Conservation (phyloP, 2,888 invertebrate species). For the Erebia ligea region DNA sequence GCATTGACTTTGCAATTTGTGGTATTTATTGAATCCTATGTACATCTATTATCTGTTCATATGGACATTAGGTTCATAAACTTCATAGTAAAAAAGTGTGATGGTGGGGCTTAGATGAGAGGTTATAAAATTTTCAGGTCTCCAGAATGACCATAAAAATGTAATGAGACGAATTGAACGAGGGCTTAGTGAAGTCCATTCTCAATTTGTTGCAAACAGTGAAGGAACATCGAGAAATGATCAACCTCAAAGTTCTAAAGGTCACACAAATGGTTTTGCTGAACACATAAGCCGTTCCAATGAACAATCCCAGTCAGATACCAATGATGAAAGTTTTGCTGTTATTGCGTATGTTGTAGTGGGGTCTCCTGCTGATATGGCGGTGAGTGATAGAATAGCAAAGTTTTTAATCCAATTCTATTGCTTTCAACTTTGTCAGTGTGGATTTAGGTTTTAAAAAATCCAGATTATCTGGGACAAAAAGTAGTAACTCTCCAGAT, state of each 20-base stretch:
- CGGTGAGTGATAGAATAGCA: conserved; percentile 81
- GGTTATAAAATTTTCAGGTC: conserved; percentile 77
- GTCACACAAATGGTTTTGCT: conserved; percentile 12
- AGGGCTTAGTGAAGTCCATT: conserved; percentile 86
- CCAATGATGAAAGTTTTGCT: conserved; percentile 80
- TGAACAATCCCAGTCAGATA: conserved; percentile 27
- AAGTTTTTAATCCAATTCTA: too few relatives aligned
- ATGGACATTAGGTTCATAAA: too few relatives aligned
- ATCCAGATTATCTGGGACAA: too few relatives aligned
- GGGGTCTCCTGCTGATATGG: conserved; percentile 92
- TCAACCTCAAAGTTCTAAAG: conserved; percentile 19
- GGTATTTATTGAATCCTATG: too few relatives aligned
- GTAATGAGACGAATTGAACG: conserved; percentile 93
- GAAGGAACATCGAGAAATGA: conserved; percentile 32
- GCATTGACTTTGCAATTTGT: too few relatives aligned
- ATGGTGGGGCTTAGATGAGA: too few relatives aligned
- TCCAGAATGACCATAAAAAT: conserved; percentile 94
- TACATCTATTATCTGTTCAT: too few relatives aligned
- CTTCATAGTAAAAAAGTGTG: too few relatives aligned
- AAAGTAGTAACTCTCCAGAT: too few relatives aligned
- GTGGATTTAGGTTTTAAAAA: too few relatives aligned
- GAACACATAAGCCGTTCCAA: conserved; percentile 16
- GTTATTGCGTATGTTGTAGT: conserved; percentile 88
- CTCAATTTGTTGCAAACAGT: conserved; percentile 55
- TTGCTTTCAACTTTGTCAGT: too few relatives aligned